phyloP scores from a whole-genome alignment of 2,113 vertebrate genomes.

The Zeus faber region DNA sequence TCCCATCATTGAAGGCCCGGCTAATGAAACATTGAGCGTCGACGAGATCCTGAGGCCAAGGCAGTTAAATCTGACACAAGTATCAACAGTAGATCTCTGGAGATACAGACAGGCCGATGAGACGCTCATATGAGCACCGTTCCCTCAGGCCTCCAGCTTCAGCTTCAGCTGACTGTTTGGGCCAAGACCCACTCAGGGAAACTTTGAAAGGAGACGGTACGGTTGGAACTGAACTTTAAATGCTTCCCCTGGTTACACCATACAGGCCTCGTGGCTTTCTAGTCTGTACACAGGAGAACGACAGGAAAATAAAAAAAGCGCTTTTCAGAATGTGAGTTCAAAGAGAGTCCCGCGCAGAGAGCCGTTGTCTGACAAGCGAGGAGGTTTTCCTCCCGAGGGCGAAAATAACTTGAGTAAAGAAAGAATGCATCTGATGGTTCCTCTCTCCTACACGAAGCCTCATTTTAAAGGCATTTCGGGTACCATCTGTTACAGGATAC shows the following conservation, averaged over 20 bases:
- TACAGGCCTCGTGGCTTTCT: background rate
- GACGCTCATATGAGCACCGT: too few relatives aligned
- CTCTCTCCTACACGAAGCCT: background rate
- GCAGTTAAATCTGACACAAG: constrained; percentile 14
- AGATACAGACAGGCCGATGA: background rate
- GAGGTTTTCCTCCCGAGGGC: background rate
- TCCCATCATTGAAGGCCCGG: constrained; percentile 14
- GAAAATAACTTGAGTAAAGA: background rate
- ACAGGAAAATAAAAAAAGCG: background rate
- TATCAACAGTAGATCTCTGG: constrained; percentile 3
- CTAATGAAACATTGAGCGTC: constrained; percentile 10
- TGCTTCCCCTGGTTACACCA: background rate
- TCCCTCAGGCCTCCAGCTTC: too few relatives aligned
- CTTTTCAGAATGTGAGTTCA: background rate
- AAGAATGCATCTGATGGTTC: background rate
- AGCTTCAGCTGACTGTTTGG: too few relatives aligned
- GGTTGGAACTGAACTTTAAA: background rate
- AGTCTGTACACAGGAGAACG: background rate
- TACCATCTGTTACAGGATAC: background rate
- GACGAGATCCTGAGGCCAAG: background rate
- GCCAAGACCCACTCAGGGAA: too few relatives aligned
- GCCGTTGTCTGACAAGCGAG: too few relatives aligned
- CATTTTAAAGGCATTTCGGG: background rate
- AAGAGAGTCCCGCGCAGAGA: background rate
- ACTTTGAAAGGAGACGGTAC: background rate